A percentile compares a stretch with the other conserved stretches of the same genome.
Conservation (phyloP, 2,113 vertebrate species). For the Nothoprocta pentlandii region DNA sequence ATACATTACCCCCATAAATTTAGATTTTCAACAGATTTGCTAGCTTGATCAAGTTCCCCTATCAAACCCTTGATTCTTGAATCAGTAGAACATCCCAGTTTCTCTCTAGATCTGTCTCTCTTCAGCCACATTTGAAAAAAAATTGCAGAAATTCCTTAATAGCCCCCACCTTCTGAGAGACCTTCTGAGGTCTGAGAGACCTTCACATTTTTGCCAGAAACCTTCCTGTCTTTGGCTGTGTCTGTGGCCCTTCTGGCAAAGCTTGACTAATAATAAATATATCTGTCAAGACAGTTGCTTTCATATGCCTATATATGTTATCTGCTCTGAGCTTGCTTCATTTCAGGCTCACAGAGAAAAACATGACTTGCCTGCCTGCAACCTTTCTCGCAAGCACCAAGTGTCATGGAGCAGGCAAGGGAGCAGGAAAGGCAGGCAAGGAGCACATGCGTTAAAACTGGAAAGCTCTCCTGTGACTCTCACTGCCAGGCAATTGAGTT, state of each 20-base stretch:
- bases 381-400: neutral
- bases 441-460: neutral
- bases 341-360: neutral
- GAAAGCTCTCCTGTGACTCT: neutral
- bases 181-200: neutral
- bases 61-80: fast-evolving
- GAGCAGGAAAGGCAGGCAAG: fast-evolving
- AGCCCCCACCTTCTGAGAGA: neutral
- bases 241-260: neutral
- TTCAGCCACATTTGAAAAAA: neutral
- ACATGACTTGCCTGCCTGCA: neutral
- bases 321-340: neutral
- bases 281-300: neutral
- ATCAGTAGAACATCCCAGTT: neutral
- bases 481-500: neutral
- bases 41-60: neutral
- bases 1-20: neutral
- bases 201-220: neutral
- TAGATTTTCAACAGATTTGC: neutral
- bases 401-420: fast-evolving
- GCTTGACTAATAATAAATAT: neutral
- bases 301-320: neutral
- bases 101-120: neutral
- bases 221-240: neutral
- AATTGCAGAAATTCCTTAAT: neutral